phyloP scores from a whole-genome alignment of 2,888 invertebrate genomes.

The Eupsilia transversa region DNA sequence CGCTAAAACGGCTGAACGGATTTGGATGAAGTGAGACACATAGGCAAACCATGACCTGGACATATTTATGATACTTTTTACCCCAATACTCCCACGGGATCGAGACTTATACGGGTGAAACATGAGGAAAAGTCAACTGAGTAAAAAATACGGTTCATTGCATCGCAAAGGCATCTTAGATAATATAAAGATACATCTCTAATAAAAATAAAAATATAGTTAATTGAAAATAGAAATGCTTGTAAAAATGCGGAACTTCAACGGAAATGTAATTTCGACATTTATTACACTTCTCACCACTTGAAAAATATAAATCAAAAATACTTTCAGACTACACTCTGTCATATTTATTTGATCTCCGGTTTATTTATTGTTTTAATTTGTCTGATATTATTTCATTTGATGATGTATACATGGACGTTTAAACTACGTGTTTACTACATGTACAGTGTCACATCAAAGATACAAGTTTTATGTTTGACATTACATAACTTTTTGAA shows the following conservation, averaged over 20 bases:
- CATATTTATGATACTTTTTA: too few species aligned
- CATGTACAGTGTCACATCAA: constrained; percentile 51
- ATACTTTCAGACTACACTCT: constrained; percentile 14
- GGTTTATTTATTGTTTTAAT: constrained; percentile 41
- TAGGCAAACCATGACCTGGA: too few species aligned
- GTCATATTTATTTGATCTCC: constrained; percentile 52
- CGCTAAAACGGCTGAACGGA: too few species aligned
- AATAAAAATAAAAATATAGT: too few species aligned
- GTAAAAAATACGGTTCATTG: neutral
- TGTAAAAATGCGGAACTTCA: constrained; percentile 27
- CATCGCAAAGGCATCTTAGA: neutral
- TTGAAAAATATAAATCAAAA: constrained; percentile 22
- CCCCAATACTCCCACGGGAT: too few species aligned
- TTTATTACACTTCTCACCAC: neutral
- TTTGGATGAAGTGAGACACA: too few species aligned
- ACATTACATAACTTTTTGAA: constrained; percentile 28
- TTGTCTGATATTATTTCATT: constrained; percentile 29
- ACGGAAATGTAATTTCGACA: constrained; percentile 25
- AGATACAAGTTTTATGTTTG: constrained; percentile 24
- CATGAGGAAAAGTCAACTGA: too few species aligned
- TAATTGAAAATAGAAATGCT: neutral
- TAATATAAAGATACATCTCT: too few species aligned
- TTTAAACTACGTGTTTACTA: constrained; percentile 37
- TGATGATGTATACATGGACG: constrained; percentile 18
- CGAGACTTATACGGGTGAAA: too few species aligned